Evolutionary conservation across 1,140 invertebrate genomes (phyloP).

Genomic region (Euura lappo): DNA sequence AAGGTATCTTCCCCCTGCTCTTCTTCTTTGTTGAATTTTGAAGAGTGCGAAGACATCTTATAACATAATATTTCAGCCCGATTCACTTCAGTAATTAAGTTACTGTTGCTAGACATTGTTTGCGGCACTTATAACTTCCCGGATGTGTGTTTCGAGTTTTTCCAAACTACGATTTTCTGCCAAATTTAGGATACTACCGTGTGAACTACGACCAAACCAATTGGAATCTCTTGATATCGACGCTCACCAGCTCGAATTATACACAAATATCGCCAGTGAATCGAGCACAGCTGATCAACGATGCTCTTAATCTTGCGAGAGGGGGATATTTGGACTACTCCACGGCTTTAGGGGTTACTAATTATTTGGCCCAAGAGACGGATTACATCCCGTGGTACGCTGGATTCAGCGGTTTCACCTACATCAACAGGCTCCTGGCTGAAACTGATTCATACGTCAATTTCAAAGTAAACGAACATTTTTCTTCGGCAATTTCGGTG

Average conservation of each 20-base stretch:
- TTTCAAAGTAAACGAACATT: conserved; percentile 30
- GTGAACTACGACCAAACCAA: conserved; percentile 64
- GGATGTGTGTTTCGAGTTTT: not conserved
- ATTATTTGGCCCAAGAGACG: conserved; percentile 60
- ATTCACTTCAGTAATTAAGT: no score
- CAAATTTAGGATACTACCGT: conserved; percentile 58
- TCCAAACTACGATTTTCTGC: no score
- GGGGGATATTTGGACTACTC: conserved; percentile 53
- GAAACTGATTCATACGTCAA: conserved; percentile 17
- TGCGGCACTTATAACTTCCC: no score
- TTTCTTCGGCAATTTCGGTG: conserved; percentile 5
- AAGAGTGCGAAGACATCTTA: no score
- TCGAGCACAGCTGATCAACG: conserved; percentile 68
- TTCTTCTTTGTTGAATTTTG: no score
- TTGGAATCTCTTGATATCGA: conserved; percentile 55
- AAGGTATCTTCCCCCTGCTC: no score
- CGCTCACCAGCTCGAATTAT: conserved; percentile 41
- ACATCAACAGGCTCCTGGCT: conserved; percentile 45
- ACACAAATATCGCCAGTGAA: conserved; percentile 56
- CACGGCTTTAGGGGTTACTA: conserved; percentile 57
- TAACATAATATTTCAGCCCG: no score
- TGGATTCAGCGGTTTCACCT: conserved; percentile 45
- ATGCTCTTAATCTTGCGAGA: conserved; percentile 65
- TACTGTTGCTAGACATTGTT: no score
- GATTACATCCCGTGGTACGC: conserved; percentile 66